Conservation (phyloP, 2,888 invertebrate genomes). For the Scaptomyza caliginosa region DNA sequence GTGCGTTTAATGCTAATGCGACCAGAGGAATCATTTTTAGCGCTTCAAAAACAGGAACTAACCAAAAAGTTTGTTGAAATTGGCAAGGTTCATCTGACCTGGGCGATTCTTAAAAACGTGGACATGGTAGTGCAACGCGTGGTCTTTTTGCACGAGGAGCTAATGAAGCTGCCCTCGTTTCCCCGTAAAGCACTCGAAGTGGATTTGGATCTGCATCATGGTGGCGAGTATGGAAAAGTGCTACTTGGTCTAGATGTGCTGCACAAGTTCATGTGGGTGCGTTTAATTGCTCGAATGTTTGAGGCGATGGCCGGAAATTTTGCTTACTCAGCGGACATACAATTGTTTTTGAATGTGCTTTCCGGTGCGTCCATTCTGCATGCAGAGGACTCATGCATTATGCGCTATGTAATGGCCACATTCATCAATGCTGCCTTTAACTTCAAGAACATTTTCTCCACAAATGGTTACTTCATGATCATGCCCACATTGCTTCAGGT, state of each 20-base stretch:
- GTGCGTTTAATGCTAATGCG: constrained; percentile 96
- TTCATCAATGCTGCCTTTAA: constrained; percentile 99
- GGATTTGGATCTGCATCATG: constrained; percentile 95
- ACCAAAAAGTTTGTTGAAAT: constrained; percentile 98
- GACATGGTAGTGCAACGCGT: constrained; percentile 98
- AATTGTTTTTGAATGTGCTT: constrained; percentile 97
- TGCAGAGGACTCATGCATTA: constrained; percentile 97
- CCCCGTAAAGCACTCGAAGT: constrained; percentile 99
- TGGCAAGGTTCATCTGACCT: constrained; percentile 95
- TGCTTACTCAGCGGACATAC: constrained; percentile 98
- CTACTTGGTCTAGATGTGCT: constrained; percentile 96
- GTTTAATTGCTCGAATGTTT: constrained; percentile 97
- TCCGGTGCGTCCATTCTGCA: constrained; percentile 98
- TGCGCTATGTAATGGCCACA: constrained; percentile 97
- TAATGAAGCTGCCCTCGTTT: constrained; percentile 99
- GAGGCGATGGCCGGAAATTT: constrained; percentile 99
- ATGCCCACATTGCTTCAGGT: constrained; percentile 98
- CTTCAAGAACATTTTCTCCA: constrained; percentile 99
- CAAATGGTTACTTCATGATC: constrained; percentile 98
- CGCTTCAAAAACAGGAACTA: constrained; percentile 95
- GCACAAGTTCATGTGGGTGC: constrained; percentile 99
- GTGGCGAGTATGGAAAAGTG: constrained; percentile 94
- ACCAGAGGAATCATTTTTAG: constrained; percentile 94
- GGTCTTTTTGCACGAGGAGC: constrained; percentile 98
- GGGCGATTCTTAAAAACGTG: constrained; percentile 96